Evolutionary conservation across 2,888 invertebrate genomes (phyloP).

Genomic region (Ceramica pisi): DNA sequence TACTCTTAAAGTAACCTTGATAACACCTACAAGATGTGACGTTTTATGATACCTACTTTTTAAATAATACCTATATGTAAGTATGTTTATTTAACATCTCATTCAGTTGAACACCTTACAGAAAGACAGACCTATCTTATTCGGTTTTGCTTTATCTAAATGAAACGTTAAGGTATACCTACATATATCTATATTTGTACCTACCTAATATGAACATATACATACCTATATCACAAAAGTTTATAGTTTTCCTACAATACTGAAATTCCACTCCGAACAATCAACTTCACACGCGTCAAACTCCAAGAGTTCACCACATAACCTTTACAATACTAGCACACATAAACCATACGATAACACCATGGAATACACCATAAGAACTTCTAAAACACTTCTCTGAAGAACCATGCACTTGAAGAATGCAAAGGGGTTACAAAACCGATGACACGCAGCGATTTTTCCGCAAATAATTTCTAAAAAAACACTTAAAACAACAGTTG

Average conservation of each 20-base stretch:
- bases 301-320: constrained; percentile 48
- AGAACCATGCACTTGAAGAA: background rate
- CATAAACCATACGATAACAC: constrained; percentile 28
- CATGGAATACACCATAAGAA: constrained; percentile 18
- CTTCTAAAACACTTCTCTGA: background rate
- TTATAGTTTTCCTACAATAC: constrained; percentile 28
- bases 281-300: constrained; percentile 55
- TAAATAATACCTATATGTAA: background rate
- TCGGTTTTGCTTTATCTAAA: constrained; percentile 1
- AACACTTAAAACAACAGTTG: constrained; percentile 67
- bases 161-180: constrained; percentile 6
- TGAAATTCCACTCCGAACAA: constrained; percentile 36
- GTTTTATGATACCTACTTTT: background rate
- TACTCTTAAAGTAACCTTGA: background rate
- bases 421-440: background rate
- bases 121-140: constrained; percentile 15
- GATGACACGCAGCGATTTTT: constrained; percentile 12
- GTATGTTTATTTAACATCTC: background rate
- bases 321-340: constrained; percentile 49
- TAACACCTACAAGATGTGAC: background rate
- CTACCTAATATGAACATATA: constrained; percentile 10
- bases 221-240: constrained; percentile 45
- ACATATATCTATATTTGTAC: constrained; percentile 12
- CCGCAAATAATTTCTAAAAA: constrained; percentile 41
- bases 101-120: background rate